Evolutionary conservation across 2,113 vertebrate species (phyloP).

Genomic region (Tautogolabrus adspersus): DNA sequence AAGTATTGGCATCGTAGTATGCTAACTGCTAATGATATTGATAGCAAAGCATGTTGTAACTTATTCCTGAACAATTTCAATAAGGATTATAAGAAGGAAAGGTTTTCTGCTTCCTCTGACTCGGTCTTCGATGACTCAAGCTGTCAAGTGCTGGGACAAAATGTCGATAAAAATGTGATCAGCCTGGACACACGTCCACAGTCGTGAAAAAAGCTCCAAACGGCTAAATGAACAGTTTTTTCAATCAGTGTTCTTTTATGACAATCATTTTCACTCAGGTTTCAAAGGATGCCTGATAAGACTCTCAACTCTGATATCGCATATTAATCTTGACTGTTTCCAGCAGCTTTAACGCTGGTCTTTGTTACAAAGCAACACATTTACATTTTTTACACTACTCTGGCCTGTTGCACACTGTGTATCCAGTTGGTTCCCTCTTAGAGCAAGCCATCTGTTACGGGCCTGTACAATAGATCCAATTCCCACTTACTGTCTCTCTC

Average conservation of each 20-base stretch:
- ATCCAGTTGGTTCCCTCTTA: conserved; percentile 30
- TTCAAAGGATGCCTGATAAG: neutral
- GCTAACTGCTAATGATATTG: no score
- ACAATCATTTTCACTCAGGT: neutral
- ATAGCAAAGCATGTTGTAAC: no score
- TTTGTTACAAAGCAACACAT: conserved; percentile 11
- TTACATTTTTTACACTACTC: neutral
- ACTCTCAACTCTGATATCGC: neutral
- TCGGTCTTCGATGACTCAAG: no score
- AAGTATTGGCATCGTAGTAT: no score
- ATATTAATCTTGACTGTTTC: neutral
- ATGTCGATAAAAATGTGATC: no score
- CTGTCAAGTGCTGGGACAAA: no score
- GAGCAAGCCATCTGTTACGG: conserved; percentile 52
- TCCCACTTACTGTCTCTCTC: conserved; percentile 13
- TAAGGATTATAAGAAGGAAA: no score
- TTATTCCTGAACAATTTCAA: no score
- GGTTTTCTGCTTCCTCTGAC: no score
- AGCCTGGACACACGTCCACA: no score
- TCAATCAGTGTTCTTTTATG: neutral
- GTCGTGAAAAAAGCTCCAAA: no score
- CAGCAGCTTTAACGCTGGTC: neutral
- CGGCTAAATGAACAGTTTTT: no score
- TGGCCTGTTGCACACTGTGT: conserved; percentile 19
- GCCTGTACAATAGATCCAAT: conserved; percentile 51